Percentiles rank a stretch among this genome's conserved stretches.
Conservation (phyloP, 2,113 vertebrate species). For the Argyrosomus japonicus region DNA sequence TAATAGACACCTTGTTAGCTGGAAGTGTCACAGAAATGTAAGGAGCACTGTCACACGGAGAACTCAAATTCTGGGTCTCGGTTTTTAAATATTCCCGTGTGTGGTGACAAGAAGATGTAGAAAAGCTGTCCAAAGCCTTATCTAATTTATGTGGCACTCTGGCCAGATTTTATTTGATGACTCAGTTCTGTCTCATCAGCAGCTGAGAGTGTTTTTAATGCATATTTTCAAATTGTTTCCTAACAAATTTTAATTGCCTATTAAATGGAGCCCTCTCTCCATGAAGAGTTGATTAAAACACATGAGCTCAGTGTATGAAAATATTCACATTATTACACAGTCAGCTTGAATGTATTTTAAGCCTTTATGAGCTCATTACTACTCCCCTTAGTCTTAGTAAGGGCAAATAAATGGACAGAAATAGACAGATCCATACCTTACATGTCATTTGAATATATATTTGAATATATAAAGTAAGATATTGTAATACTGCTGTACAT, state of each 20-base stretch:
- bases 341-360: not conserved
- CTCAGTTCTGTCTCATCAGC: conserved; percentile 70
- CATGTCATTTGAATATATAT: not conserved
- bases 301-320: not conserved
- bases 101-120: conserved; percentile 50
- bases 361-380: not conserved
- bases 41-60: conserved; percentile 46
- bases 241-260: not conserved
- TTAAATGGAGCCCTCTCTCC: conserved; percentile 15
- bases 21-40: conserved; percentile 70
- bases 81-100: conserved; percentile 52
- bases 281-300: conserved; percentile 30
- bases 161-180: conserved; percentile 64
- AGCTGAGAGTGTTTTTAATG: conserved; percentile 66
- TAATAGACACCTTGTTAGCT: conserved; percentile 75
- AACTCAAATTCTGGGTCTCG: conserved; percentile 44
- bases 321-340: not conserved
- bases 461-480: not conserved
- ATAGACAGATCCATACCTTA: not conserved
- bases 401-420: not conserved
- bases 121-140: conserved; percentile 51
- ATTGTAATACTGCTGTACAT: conserved; percentile 3
- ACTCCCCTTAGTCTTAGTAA: not conserved
- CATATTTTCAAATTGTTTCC: conserved; percentile 46
- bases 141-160: conserved; percentile 57